phyloP scores from a whole-genome alignment of 2,888 invertebrate genomes.

The Thymelicus sylvestris region DNA sequence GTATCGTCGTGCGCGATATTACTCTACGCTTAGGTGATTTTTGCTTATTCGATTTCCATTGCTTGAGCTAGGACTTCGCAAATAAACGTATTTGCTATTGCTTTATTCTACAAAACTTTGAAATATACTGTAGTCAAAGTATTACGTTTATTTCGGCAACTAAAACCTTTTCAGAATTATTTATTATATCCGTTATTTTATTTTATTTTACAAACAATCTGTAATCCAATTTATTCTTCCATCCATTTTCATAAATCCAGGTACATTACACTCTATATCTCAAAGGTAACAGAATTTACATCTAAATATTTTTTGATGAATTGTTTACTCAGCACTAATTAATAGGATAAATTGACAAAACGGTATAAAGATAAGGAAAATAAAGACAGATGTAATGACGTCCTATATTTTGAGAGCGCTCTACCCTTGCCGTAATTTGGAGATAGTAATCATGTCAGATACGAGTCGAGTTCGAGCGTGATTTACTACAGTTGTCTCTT shows the following conservation, averaged over 20 bases:
- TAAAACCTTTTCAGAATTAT: too few species aligned
- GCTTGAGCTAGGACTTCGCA: neutral
- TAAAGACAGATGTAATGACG: constrained; percentile 48
- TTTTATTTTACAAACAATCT: too few species aligned
- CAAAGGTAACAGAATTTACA: neutral
- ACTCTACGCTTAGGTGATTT: neutral
- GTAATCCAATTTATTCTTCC: too few species aligned
- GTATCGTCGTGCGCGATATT: neutral
- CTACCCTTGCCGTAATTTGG: constrained; percentile 63
- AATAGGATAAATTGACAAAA: neutral
- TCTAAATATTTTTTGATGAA: neutral
- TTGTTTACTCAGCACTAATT: neutral
- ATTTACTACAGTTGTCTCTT: constrained; percentile 74
- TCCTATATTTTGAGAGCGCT: constrained; percentile 54
- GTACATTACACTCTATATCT: too few species aligned
- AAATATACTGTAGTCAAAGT: too few species aligned
- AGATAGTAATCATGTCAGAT: constrained; percentile 74
- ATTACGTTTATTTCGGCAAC: too few species aligned
- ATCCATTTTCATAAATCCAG: too few species aligned
- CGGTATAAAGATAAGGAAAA: constrained; percentile 37
- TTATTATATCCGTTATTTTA: too few species aligned
- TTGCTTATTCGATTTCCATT: constrained; percentile 21
- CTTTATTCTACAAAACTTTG: neutral
- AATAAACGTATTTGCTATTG: neutral
- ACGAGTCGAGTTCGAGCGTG: constrained; percentile 61